These are phyloP conservation scores for Charadrius vociferus DNA, from an alignment of 2,113 vertebrate species.

Conservation along the genomic window DNA sequence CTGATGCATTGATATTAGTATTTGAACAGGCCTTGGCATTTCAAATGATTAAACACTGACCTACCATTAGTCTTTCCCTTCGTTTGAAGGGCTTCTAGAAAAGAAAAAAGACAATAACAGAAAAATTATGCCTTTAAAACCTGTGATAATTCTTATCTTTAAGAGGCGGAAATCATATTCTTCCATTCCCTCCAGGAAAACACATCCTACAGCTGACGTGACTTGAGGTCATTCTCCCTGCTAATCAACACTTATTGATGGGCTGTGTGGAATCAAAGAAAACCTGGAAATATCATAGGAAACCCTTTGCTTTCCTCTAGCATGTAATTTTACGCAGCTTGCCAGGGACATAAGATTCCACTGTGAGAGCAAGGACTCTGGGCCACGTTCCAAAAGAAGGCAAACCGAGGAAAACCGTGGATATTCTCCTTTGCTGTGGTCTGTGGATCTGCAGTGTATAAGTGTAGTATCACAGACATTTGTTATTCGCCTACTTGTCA, in stretches of 20 bases:
- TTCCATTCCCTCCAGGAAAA: conserved; percentile 44
- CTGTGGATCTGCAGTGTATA: neutral
- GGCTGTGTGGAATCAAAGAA: conserved; percentile 50
- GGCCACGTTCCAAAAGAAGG: neutral
- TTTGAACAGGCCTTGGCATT: neutral
- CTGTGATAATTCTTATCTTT: conserved; percentile 11
- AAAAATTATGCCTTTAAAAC: neutral
- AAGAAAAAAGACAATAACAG: neutral
- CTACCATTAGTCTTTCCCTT: neutral
- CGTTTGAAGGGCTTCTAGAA: neutral
- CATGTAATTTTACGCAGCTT: neutral
- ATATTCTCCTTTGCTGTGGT: neutral
- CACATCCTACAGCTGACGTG: conserved; percentile 39
- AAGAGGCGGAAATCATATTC: neutral
- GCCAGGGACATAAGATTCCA: neutral
- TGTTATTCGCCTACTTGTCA: neutral
- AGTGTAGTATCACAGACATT: neutral
- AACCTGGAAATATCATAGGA: conserved; percentile 68
- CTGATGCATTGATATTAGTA: fast-evolving
- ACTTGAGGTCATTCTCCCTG: conserved; percentile 21
- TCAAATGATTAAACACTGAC: neutral
- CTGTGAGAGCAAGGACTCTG: neutral
- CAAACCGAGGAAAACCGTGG: neutral
- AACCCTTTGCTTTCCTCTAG: conserved; percentile 43
- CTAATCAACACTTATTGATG: conserved; percentile 53